These are phyloP conservation scores for Caradrina kadenii DNA, from an alignment of 2,888 invertebrate genomes.

Conservation along the genomic window DNA sequence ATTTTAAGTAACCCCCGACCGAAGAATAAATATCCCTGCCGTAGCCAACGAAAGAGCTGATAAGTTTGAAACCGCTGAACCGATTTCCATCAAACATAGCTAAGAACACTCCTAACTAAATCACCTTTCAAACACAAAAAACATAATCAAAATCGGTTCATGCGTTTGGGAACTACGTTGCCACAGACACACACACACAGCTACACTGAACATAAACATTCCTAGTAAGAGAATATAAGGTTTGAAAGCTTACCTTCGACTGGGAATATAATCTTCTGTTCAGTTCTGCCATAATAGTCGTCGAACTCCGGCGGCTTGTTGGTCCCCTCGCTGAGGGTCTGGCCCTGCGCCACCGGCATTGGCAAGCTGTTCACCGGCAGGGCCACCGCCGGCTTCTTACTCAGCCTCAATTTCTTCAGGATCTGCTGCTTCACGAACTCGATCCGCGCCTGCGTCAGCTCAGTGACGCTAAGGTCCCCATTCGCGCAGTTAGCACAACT, in stretches of 20 bases:
- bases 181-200: no score
- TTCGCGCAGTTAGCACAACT: constrained; percentile 84
- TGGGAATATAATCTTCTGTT: constrained; percentile 95
- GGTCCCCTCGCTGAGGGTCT: constrained; percentile 90
- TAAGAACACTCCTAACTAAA: no score
- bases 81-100: no score
- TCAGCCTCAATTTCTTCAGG: constrained; percentile 94
- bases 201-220: neutral
- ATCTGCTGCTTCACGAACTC: constrained; percentile 96
- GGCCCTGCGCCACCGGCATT: constrained; percentile 94
- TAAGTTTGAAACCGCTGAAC: no score
- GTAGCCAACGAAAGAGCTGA: no score
- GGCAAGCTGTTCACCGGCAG: constrained; percentile 92
- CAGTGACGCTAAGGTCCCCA: constrained; percentile 86
- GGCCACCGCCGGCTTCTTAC: constrained; percentile 93
- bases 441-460: constrained; percentile 93
- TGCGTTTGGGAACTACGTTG: no score
- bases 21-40: no score
- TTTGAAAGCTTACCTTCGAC: constrained; percentile 91
- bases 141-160: no score
- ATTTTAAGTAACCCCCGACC: no score
- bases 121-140: no score
- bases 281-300: constrained; percentile 95
- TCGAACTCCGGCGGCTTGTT: constrained; percentile 92
- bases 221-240: neutral